Conservation (phyloP, 2,888 invertebrate species). For the Chymomyza caudatula region DNA sequence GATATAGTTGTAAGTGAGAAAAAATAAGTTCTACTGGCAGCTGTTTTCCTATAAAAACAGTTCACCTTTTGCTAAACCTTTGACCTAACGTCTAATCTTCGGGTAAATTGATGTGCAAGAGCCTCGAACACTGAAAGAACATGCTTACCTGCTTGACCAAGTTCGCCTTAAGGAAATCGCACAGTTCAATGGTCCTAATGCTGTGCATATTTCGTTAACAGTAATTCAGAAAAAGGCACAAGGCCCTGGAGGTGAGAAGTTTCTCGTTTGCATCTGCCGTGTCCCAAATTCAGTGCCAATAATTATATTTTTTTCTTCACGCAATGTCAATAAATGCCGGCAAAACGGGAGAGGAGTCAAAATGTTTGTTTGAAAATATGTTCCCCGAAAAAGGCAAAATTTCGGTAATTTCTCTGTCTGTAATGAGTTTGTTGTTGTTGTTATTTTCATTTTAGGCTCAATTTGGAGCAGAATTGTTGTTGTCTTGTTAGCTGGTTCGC, state of each 20-base stretch:
- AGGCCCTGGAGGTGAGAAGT: conserved; percentile 17
- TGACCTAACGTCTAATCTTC: conserved; percentile 27
- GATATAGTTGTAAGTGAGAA: conserved; percentile 30
- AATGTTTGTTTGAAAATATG: background rate
- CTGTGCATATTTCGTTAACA: conserved; percentile 74
- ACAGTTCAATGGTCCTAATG: conserved; percentile 35
- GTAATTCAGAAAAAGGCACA: conserved; percentile 62
- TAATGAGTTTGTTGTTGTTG: background rate
- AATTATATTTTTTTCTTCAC: background rate
- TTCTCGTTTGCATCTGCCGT: background rate
- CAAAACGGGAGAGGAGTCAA: background rate
- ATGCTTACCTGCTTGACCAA: conserved; percentile 32
- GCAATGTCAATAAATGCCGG: background rate
- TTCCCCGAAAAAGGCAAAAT: background rate
- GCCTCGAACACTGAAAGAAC: background rate
- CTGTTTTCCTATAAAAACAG: background rate
- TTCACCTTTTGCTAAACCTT: background rate
- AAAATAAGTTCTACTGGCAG: conserved; percentile 20
- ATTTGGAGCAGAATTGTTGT: background rate
- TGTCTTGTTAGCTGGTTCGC: background rate
- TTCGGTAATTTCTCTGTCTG: background rate
- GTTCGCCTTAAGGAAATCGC: conserved; percentile 9
- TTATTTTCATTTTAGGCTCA: background rate
- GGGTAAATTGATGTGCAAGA: background rate
- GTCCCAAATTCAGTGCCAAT: background rate